A percentile compares a stretch with the other conserved stretches of the same genome.
Conservation (phyloP, 2,113 vertebrate species). For the Microtus montanus region DNA sequence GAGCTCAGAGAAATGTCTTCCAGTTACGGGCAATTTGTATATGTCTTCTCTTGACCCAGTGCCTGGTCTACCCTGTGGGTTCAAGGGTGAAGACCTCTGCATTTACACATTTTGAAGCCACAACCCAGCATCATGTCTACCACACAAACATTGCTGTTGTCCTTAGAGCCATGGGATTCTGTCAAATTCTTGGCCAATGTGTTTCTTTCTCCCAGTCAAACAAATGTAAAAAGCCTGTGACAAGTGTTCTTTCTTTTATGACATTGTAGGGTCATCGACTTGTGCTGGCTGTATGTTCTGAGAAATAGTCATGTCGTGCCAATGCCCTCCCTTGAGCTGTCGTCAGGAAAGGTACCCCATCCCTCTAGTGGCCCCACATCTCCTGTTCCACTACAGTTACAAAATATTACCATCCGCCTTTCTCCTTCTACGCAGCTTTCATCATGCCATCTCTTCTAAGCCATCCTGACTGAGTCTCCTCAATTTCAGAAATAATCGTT, state of each 20-base stretch:
- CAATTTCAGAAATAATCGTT: not conserved
- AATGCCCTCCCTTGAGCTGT: accelerated
- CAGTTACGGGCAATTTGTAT: accelerated
- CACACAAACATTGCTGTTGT: not conserved
- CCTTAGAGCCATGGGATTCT: not conserved
- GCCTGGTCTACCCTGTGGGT: not conserved
- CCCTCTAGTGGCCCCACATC: accelerated
- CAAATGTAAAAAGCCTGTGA: not conserved
- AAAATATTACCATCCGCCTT: accelerated
- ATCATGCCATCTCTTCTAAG: not conserved
- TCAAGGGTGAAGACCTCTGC: too few species aligned
- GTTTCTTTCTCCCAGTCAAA: not conserved
- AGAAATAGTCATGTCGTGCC: not conserved
- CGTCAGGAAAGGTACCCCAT: accelerated
- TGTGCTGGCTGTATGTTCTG: not conserved
- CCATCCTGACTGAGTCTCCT: not conserved
- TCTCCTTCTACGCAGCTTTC: not conserved
- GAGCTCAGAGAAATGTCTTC: not conserved
- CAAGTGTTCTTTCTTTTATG: not conserved
- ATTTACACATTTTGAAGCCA: not conserved
- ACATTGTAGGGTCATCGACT: accelerated
- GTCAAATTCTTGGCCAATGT: not conserved
- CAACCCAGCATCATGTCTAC: not conserved
- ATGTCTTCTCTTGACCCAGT: not conserved
- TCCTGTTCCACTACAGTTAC: accelerated